Conservation (phyloP, 2,888 invertebrate species). For the Oxyteleia sp. region DNA sequence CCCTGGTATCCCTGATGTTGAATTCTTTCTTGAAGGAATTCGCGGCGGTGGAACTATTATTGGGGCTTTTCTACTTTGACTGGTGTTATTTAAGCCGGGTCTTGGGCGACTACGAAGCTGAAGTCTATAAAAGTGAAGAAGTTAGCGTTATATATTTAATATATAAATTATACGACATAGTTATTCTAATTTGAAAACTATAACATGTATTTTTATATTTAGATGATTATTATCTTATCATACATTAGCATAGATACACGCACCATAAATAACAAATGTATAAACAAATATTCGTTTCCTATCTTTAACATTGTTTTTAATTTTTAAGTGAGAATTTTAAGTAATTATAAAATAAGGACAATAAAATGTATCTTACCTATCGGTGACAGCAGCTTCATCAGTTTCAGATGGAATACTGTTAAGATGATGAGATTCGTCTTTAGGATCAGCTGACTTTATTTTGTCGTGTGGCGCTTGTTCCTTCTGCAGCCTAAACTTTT, state of each 20-base stretch:
- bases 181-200: no score
- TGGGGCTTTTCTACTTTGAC: slow-evolving; percentile 86
- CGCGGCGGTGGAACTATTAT: slow-evolving; percentile 88
- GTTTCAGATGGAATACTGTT: slow-evolving; percentile 77
- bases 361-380: slow-evolving; percentile 78
- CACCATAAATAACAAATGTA: no score
- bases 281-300: no score
- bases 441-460: slow-evolving; percentile 65
- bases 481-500: slow-evolving; percentile 93
- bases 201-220: no score
- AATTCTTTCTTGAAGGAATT: slow-evolving; percentile 85
- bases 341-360: neutral
- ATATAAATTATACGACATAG: no score
- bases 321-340: no score
- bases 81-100: slow-evolving; percentile 89
- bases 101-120: slow-evolving; percentile 89
- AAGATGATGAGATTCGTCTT: slow-evolving; percentile 71
- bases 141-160: slow-evolving; percentile 4
- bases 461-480: slow-evolving; percentile 84
- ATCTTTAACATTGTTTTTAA: no score
- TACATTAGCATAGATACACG: no score
- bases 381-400: slow-evolving; percentile 78
- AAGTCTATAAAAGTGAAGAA: slow-evolving; percentile 82
- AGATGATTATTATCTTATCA: no score
- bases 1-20: slow-evolving; percentile 81